Evolutionary conservation across 2,888 invertebrate species (phyloP), one percentile per base, ranked within the genome.

Genomic region (Mimumesa dahlbomi): DNA sequence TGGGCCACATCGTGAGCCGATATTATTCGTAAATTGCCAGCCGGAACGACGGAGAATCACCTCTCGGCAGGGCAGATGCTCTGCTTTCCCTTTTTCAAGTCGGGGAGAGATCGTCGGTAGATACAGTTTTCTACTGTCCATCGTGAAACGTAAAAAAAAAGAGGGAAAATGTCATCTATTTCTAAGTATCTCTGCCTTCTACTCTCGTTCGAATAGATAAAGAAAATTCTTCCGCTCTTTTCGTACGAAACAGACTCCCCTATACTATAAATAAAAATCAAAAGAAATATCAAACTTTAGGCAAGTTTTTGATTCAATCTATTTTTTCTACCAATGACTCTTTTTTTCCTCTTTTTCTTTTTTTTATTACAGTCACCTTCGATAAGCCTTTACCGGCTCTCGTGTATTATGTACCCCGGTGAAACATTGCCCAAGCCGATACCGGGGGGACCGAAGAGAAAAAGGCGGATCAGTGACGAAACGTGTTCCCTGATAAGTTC

Each of bases 381-480:
- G 52, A 62, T 57, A 66, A 49, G 48, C 38, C 38, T 50, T 29
- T 50, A n/a, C 42, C 5, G 29, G n/a, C n/a, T 18, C 5, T 31
- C 18, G 38, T 38, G 49, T 16, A 40, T 31, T 50, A 42, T 31
- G 45, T 57, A 50, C 29, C 48, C 11, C 25, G 21, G 45, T n/a
- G 40, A 57, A 53, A 38, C 43, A 66, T 75, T 73, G 73, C 64
- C 21, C 25, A 57, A 50, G 31, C 40, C 25, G 49, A 59, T 64
- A 48, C n/a, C 9, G 9, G 13, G 9, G 45, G 9, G 34, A 36
- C 29, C 31, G 7, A 9, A 34, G 50, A 63, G 61, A 61, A 73
- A 63, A 48, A 56, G 54, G 42, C 61, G 61, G 52, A 50, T 64
- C 68, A 5, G 25, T 77, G 73, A 75, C 38, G 73, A 75, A 73